Conservation (phyloP, 2,888 invertebrate species). For the Troilus luridus region DNA sequence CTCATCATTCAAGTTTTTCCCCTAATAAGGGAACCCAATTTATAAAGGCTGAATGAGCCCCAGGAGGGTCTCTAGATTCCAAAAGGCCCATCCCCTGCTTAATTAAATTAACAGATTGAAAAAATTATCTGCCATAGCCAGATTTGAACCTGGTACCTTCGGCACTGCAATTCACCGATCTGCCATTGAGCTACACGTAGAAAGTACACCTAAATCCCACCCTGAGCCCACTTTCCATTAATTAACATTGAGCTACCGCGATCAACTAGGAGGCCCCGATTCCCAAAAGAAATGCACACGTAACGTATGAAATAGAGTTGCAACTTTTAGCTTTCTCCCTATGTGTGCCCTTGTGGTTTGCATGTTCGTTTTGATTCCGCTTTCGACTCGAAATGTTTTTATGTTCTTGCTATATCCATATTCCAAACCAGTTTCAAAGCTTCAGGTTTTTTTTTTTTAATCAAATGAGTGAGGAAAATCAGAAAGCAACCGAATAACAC, state of each 20-base stretch:
- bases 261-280: conserved; percentile 10
- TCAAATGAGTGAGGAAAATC: not conserved
- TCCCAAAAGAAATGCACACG: conserved; percentile 18
- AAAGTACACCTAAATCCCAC: not conserved
- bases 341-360: not conserved
- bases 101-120: too few relatives aligned
- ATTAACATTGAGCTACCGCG: conserved; percentile 11
- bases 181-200: not conserved
- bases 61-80: too few relatives aligned
- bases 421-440: not conserved
- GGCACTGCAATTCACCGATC: too few relatives aligned
- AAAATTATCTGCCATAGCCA: too few relatives aligned
- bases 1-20: too few relatives aligned
- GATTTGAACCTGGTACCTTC: too few relatives aligned
- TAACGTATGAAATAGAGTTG: not conserved
- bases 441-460: not conserved
- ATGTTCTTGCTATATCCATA: not conserved
- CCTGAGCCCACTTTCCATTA: conserved; percentile 23
- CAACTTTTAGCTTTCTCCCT: not conserved
- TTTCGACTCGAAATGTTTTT: conserved; percentile 16
- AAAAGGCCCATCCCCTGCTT: too few relatives aligned
- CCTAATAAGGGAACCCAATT: too few relatives aligned
- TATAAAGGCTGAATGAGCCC: too few relatives aligned
- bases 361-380: not conserved
- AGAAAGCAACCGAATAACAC: not conserved